Evolutionary conservation across 1,140 invertebrate species (phyloP), one percentile per base, ranked within the genome.

Genomic region (Platorchestia sp.): DNA sequence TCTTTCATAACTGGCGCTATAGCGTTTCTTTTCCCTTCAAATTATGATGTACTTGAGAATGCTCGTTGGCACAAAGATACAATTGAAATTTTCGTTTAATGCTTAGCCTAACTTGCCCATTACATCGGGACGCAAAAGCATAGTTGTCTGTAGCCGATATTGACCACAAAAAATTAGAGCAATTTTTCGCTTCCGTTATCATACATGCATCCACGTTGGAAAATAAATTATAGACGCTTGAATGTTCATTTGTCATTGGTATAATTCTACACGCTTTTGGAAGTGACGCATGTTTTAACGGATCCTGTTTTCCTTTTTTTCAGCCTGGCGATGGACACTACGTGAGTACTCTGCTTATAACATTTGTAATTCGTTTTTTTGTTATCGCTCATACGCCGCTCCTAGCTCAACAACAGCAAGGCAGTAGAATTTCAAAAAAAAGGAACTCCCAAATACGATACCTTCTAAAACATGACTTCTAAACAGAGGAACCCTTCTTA

Each of bases 321-420:
- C 91, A 93, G 91, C 40, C 40, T 93, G 91, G 91, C 91, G 91
- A 93, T 93, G 91, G 91, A 93, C 45, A 44, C 91, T n/a, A 40
- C 91, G 91, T 93, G 45, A 93, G 91, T 93, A 93, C 59, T 22
- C 59, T 75, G 27, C 7, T 51, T 51, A 10, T 51, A n/a, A n/a
- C 47, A 51, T 51, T 75, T 27, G 36, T 19, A 75, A 19, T 75
- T 75, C 1, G 59, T 75, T 51, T 51, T 51, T 75, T 75, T 36
- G 27, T 10, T 75, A 3, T 22, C 59, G 59, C 14, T 75, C 59
- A 27, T 75, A 22, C 36, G 59, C 6, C 19, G 47, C 27, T 75
- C 1, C 59, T 75, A 22, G 14, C 27, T 75, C 27, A 22, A 36
- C 14, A 75, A 75, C 59, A 75, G n/a, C n/a, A n/a, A n/a, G n/a